A percentile compares a stretch with the other conserved stretches of the same genome.
These are phyloP conservation scores for Listronotus bonariensis DNA, from an alignment of 1,140 invertebrate genomes.

Conservation along the genomic window DNA sequence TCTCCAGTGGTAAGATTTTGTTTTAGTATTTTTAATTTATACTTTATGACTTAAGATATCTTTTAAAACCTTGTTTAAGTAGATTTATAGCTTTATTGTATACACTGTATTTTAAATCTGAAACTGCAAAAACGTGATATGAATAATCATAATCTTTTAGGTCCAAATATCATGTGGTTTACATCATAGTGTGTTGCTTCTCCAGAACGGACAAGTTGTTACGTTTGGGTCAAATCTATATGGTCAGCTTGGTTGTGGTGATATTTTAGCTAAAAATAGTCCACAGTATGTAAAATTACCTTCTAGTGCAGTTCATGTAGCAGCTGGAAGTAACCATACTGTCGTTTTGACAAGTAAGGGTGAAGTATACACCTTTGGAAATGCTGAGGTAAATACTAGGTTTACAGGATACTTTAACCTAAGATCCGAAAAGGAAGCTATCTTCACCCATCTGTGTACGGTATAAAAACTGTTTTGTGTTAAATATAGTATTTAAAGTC, in stretches of 20 bases:
- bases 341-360: slow-evolving; percentile 88
- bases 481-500: too few relatives aligned
- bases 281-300: slow-evolving; percentile 78
- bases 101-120: too few relatives aligned
- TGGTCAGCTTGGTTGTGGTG: slow-evolving; percentile 91
- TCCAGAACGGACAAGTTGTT: slow-evolving; percentile 69
- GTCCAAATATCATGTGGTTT: slow-evolving; percentile 84
- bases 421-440: too few relatives aligned
- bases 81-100: background rate
- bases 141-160: slow-evolving; percentile 2
- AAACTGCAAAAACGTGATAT: too few relatives aligned
- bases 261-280: slow-evolving; percentile 73
- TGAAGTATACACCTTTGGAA: slow-evolving; percentile 93
- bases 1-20: slow-evolving; percentile 66
- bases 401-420: too few relatives aligned
- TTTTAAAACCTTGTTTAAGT: too few relatives aligned
- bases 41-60: too few relatives aligned
- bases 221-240: slow-evolving; percentile 94
- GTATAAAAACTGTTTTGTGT: too few relatives aligned
- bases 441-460: too few relatives aligned
- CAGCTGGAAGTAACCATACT: slow-evolving; percentile 94
- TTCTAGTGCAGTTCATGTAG: slow-evolving; percentile 72
- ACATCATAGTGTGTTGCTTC: slow-evolving; percentile 77
- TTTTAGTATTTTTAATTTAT: too few relatives aligned
- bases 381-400: slow-evolving; percentile 74